Conservation (phyloP, 1,140 invertebrate genomes). For the Drosophila hydei region DNA sequence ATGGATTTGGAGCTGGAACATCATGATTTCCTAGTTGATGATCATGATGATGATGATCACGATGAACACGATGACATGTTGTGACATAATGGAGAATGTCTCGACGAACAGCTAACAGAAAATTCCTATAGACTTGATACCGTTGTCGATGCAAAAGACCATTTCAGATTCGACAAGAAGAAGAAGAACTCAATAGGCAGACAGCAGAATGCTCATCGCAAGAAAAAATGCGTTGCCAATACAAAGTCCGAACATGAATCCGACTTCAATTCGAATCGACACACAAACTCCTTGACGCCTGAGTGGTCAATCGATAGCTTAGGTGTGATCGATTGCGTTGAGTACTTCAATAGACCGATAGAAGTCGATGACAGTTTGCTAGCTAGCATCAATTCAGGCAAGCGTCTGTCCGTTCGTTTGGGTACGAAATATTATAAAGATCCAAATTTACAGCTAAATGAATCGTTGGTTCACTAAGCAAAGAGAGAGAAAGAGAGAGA, state of each 20-base stretch:
- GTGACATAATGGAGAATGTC: constrained; percentile 83
- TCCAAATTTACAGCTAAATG: constrained; percentile 12
- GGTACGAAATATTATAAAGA: constrained; percentile 30
- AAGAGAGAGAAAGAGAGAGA: background rate
- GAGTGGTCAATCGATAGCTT: constrained; percentile 27
- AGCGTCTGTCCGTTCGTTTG: constrained; percentile 10
- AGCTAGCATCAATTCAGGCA: background rate
- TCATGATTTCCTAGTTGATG: constrained; percentile 84
- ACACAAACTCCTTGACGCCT: background rate
- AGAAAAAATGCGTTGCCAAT: too few relatives aligned
- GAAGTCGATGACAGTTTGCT: constrained; percentile 29
- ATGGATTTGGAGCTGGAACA: constrained; percentile 76
- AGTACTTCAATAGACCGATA: constrained; percentile 26
- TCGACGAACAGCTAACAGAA: constrained; percentile 9
- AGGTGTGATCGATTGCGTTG: constrained; percentile 25
- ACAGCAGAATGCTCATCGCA: too few relatives aligned
- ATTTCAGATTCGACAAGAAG: too few relatives aligned
- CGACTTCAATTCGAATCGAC: background rate
- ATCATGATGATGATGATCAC: constrained; percentile 84
- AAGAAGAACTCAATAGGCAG: too few relatives aligned
- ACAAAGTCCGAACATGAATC: background rate
- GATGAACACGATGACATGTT: constrained; percentile 84
- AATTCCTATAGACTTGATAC: too few relatives aligned
- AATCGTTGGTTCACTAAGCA: constrained; percentile 37
- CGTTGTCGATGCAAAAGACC: too few relatives aligned